A percentile compares a stretch with the other conserved stretches of the same genome.
These are phyloP conservation scores for Eudyptes chrysolophus DNA, from an alignment of 2,113 vertebrate species.

Conservation along the genomic window DNA sequence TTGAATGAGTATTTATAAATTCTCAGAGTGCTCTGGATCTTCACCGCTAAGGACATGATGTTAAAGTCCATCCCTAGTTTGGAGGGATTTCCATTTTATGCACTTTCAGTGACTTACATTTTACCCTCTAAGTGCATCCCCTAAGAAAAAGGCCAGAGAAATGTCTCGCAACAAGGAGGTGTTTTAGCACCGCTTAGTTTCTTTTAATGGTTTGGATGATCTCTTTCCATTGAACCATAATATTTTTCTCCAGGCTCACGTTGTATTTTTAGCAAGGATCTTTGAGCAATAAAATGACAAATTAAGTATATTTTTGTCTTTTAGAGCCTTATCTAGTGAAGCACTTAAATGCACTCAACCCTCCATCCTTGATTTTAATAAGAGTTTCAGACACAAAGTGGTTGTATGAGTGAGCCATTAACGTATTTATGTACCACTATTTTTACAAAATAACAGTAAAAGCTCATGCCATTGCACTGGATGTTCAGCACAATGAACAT, in stretches of 20 bases:
- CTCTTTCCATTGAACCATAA: conserved; percentile 15
- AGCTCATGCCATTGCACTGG: neutral
- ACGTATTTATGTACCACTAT: neutral
- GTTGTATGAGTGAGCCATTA: neutral
- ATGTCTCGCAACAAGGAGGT: neutral
- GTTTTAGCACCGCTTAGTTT: neutral
- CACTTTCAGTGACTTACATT: conserved; percentile 13
- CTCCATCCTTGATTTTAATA: neutral
- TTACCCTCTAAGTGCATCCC: conserved; percentile 11
- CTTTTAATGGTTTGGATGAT: conserved; percentile 11
- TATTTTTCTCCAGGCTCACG: conserved; percentile 36
- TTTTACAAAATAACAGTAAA: neutral
- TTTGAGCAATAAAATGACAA: conserved; percentile 21
- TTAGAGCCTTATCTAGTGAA: conserved; percentile 3
- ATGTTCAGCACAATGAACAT: neutral
- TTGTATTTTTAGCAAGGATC: conserved; percentile 23
- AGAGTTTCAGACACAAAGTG: neutral
- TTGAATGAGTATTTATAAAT: conserved; percentile 54
- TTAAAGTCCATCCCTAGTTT: conserved; percentile 9
- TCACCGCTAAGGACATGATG: neutral
- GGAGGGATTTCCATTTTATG: conserved; percentile 29
- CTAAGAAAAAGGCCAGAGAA: conserved; percentile 16
- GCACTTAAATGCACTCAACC: neutral
- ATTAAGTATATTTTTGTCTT: conserved; percentile 7
- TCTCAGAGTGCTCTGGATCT: conserved; percentile 33